Conservation (phyloP, 2,113 vertebrate genomes). For the Prolemur simus region DNA sequence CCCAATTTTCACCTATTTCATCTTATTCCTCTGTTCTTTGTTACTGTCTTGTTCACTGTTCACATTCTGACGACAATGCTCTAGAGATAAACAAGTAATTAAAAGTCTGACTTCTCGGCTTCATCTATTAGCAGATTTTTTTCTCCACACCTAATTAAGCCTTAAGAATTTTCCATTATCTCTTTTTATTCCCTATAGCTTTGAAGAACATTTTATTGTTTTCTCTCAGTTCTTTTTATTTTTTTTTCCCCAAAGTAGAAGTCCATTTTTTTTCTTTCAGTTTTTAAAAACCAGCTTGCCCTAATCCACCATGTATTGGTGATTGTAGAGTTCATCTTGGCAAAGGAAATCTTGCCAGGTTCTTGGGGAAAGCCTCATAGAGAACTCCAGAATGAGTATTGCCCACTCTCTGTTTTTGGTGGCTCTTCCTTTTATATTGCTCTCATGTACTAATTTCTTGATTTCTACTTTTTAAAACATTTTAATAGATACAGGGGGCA, state of each 20-base stretch:
- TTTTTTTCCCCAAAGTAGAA: not conserved
- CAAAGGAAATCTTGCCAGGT: not conserved
- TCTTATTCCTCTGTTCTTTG: not conserved
- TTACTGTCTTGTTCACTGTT: not conserved
- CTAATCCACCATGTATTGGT: not conserved
- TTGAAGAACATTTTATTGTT: constrained; percentile 34
- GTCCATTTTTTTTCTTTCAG: not conserved
- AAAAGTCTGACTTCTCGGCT: not conserved
- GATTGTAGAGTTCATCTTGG: not conserved
- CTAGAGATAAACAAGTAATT: constrained; percentile 1
- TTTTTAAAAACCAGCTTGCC: not conserved
- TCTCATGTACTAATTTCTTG: not conserved
- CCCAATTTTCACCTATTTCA: not conserved
- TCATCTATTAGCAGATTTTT: not conserved
- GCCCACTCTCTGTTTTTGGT: not conserved
- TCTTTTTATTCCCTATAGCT: not conserved
- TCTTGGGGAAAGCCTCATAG: not conserved
- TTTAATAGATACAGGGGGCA: too few species aligned
- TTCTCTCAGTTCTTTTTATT: not conserved
- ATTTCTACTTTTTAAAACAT: not conserved
- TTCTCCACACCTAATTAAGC: constrained; percentile 14
- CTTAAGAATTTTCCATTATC: constrained; percentile 16
- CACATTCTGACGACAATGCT: not conserved
- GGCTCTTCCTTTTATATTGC: not conserved
- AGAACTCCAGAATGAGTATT: not conserved